Percentiles rank a stretch among this genome's conserved stretches.
phyloP scores from a whole-genome alignment of 37 sponge, comb jelly and placozoan genomes.

The Cliona cf. orientalis region DNA sequence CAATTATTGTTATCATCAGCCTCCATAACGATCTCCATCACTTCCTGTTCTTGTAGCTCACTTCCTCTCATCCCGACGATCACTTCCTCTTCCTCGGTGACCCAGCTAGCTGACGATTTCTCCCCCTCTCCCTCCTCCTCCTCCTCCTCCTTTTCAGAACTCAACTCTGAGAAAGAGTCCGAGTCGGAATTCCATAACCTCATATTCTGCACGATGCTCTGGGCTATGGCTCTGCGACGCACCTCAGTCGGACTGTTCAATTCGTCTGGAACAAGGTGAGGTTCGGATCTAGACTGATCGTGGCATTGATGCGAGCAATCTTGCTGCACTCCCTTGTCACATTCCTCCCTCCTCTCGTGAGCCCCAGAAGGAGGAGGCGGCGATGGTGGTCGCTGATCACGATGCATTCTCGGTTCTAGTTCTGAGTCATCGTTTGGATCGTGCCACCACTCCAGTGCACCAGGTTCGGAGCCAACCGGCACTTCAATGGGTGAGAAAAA shows the following conservation, averaged over 20 bases:
- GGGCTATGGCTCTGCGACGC: background rate
- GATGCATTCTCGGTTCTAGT: too few relatives aligned
- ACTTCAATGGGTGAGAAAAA: background rate
- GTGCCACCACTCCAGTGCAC: background rate
- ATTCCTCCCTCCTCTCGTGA: background rate
- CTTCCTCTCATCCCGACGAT: background rate
- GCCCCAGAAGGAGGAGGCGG: too few relatives aligned
- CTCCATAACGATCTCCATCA: too few relatives aligned
- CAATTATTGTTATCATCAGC: too few relatives aligned
- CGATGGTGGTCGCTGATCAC: too few relatives aligned
- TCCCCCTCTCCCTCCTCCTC: background rate
- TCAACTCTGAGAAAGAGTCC: conserved; percentile 2
- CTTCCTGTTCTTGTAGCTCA: too few relatives aligned
- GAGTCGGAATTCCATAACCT: background rate
- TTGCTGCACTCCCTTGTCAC: background rate
- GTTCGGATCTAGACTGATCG: background rate
- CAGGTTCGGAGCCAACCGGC: background rate
- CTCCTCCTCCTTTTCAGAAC: background rate
- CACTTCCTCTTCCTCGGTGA: conserved; percentile 45
- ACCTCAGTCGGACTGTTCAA: background rate
- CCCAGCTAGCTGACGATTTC: conserved; percentile 55
- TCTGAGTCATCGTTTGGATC: background rate
- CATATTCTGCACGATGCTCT: background rate
- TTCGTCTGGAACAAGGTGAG: background rate
- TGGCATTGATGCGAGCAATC: background rate